Evolutionary conservation across 2,113 vertebrate species (phyloP).

Genomic region (Glaucidium brasilianum): DNA sequence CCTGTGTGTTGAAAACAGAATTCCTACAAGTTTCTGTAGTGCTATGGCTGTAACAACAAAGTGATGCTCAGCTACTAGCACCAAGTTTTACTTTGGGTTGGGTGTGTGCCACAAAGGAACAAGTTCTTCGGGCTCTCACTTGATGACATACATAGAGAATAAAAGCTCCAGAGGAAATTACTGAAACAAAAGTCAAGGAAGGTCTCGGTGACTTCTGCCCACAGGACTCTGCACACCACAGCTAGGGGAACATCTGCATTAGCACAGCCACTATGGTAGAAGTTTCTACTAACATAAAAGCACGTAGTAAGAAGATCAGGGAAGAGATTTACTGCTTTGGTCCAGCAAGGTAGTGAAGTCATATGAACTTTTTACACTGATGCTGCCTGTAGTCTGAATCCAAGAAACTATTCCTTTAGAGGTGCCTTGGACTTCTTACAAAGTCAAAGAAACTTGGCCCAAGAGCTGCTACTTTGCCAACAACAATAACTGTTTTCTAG

Average conservation of each 20-base stretch:
- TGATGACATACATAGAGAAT: background rate
- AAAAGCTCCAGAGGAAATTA: background rate
- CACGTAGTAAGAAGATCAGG: background rate
- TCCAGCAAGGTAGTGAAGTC: background rate
- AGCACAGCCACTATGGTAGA: background rate
- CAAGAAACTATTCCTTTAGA: background rate
- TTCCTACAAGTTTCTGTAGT: background rate
- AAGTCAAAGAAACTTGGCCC: background rate
- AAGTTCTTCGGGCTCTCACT: background rate
- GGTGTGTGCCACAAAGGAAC: background rate
- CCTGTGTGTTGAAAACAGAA: background rate
- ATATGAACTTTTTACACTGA: background rate
- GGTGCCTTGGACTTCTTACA: background rate
- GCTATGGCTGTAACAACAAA: background rate
- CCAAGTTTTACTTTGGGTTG: background rate
- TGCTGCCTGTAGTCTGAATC: background rate
- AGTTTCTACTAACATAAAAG: background rate
- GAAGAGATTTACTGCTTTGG: background rate
- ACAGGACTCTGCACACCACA: background rate
- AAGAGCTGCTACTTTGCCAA: background rate
- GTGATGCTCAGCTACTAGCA: background rate
- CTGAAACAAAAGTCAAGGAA: background rate
- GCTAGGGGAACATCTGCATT: background rate
- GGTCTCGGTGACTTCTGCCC: background rate
- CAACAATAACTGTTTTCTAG: background rate